Conservation (phyloP, 2,113 vertebrate species). For the Apus apus region DNA sequence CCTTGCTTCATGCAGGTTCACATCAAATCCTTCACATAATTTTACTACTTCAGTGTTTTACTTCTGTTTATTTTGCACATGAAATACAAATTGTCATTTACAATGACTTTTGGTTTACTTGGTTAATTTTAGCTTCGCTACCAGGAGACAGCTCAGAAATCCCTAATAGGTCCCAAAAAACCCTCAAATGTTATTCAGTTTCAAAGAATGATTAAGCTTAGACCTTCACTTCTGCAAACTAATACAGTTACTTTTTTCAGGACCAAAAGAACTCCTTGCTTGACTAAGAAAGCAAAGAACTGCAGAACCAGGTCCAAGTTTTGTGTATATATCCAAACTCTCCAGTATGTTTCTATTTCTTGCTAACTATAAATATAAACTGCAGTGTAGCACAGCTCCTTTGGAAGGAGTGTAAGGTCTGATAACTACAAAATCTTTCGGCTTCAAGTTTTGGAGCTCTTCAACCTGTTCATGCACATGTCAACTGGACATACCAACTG, state of each 20-base stretch:
- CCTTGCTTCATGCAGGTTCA: constrained; percentile 19
- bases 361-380: not conserved
- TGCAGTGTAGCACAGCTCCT: not conserved
- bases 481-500: not conserved
- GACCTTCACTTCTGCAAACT: not conserved
- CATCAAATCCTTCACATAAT: constrained; percentile 6
- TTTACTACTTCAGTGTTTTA: constrained; percentile 25
- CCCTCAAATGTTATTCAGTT: not conserved
- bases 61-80: constrained; percentile 14
- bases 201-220: not conserved
- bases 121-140: constrained; percentile 18
- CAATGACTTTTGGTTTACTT: constrained; percentile 22
- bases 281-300: not conserved
- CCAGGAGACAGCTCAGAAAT: not conserved
- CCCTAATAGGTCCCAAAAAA: not conserved
- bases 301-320: not conserved
- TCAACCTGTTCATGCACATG: not conserved
- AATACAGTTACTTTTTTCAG: not conserved
- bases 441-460: not conserved
- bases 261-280: not conserved
- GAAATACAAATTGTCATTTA: constrained; percentile 22
- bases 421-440: not conserved
- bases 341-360: not conserved
- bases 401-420: not conserved
- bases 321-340: not conserved